A percentile compares a stretch with the other conserved stretches of the same genome.
Conservation (phyloP, 92 coral and sea anemone genomes). For the Epizoanthus scotinus region DNA sequence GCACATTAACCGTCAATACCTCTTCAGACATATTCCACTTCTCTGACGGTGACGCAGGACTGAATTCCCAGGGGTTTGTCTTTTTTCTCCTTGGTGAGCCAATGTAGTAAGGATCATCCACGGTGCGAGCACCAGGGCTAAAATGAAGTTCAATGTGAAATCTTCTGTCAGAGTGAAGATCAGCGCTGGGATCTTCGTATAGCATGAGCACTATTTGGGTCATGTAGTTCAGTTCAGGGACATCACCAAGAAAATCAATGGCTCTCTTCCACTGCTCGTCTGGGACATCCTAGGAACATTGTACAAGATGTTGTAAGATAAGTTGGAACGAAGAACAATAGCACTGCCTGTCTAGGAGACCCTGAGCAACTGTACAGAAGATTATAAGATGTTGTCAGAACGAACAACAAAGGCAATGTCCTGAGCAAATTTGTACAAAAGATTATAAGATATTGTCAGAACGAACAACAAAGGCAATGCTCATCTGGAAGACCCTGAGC, state of each 20-base stretch:
- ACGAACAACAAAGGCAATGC: too few relatives aligned
- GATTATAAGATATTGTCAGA: too few relatives aligned
- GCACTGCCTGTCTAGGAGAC: too few relatives aligned
- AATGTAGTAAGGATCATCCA: slow-evolving; percentile 26
- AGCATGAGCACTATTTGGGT: slow-evolving; percentile 93
- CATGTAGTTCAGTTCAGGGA: slow-evolving; percentile 96
- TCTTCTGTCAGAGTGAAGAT: slow-evolving; percentile 70
- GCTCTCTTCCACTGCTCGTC: slow-evolving; percentile 94
- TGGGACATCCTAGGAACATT: slow-evolving; percentile 51
- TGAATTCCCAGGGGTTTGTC: slow-evolving; percentile 14
- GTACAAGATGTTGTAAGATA: not conserved
- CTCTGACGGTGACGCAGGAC: not conserved
- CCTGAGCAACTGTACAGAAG: too few relatives aligned
- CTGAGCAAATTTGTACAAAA: too few relatives aligned
- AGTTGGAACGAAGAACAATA: not conserved
- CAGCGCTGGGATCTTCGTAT: slow-evolving; percentile 96
- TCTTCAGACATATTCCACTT: not conserved
- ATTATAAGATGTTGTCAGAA: too few relatives aligned
- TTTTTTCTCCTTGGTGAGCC: slow-evolving; percentile 36
- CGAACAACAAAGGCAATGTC: too few relatives aligned
- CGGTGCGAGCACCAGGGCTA: slow-evolving; percentile 68
- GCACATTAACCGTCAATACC: not conserved
- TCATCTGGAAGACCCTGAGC: too few relatives aligned
- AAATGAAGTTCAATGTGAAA: slow-evolving; percentile 94
- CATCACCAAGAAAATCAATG: slow-evolving; percentile 70